phyloP scores from a whole-genome alignment of 2,888 invertebrate species.

The Napeogenes sylphis region DNA sequence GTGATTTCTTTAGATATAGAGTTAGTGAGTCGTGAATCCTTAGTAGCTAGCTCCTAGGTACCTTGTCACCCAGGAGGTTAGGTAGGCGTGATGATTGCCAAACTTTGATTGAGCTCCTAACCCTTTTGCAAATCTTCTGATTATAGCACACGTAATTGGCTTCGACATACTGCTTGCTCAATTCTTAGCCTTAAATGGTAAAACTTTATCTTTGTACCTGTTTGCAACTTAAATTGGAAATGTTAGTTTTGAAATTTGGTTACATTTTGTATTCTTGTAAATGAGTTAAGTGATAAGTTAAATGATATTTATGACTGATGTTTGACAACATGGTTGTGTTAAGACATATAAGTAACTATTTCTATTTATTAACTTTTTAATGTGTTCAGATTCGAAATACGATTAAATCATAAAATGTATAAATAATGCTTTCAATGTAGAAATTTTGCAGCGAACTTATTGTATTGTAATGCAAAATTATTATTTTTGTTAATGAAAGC shows the following conservation, averaged over 20 bases:
- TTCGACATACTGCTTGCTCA: conserved; percentile 37
- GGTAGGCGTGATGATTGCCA: conserved; percentile 72
- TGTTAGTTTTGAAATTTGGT: background rate
- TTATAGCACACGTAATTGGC: conserved; percentile 63
- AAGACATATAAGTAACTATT: too few species aligned
- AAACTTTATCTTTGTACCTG: conserved; percentile 2
- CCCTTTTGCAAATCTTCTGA: conserved; percentile 63
- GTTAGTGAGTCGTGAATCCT: conserved; percentile 40
- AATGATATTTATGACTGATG: too few species aligned
- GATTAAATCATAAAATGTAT: too few species aligned
- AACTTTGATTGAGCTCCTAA: conserved; percentile 72
- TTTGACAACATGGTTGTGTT: too few species aligned
- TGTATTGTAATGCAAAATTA: too few species aligned
- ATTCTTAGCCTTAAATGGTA: conserved; percentile 2
- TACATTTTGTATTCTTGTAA: background rate
- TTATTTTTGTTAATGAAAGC: too few species aligned
- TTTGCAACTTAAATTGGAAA: conserved; percentile 1
- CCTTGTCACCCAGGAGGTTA: conserved; percentile 70
- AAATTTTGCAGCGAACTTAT: too few species aligned
- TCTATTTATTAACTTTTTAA: too few species aligned
- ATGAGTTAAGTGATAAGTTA: background rate
- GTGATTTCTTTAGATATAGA: conserved; percentile 40
- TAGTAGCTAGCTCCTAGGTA: conserved; percentile 31
- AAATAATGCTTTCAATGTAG: too few species aligned
- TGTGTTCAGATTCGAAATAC: too few species aligned